A percentile compares a stretch with the other conserved stretches of the same genome.
Conservation (phyloP, 2,888 invertebrate genomes). For the Drosophila fulvimacula region DNA sequence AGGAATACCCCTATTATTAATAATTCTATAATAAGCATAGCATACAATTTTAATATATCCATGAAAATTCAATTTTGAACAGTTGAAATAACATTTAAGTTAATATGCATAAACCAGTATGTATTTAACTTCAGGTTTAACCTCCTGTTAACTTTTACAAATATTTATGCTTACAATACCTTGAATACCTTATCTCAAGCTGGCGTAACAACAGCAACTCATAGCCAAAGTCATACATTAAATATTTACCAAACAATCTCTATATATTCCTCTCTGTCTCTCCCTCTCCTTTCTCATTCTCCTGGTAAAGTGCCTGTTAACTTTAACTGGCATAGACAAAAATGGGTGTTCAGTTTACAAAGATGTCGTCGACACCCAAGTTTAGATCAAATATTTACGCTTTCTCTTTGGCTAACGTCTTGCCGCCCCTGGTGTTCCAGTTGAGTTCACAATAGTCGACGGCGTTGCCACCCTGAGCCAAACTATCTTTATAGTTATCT, state of each 20-base stretch:
- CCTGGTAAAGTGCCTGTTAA: not conserved
- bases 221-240: not conserved
- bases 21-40: not conserved
- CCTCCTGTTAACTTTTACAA: not conserved
- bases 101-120: not conserved
- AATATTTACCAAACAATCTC: slow-evolving; percentile 2
- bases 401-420: not conserved
- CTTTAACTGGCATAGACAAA: not conserved
- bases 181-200: not conserved
- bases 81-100: not conserved
- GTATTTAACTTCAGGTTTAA: not conserved
- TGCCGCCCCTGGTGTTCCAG: slow-evolving; percentile 24
- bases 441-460: slow-evolving; percentile 37
- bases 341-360: not conserved
- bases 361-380: slow-evolving; percentile 15
- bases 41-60: too few relatives aligned
- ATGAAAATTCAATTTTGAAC: not conserved
- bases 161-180: not conserved
- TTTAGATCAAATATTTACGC: slow-evolving; percentile 45
- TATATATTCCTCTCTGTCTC: not conserved
- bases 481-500: slow-evolving; percentile 25
- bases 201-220: not conserved
- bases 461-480: slow-evolving; percentile 3
- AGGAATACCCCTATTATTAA: not conserved
- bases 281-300: not conserved